These are phyloP conservation scores for Cariama cristata DNA, from an alignment of 2,113 vertebrate species.

Conservation along the genomic window DNA sequence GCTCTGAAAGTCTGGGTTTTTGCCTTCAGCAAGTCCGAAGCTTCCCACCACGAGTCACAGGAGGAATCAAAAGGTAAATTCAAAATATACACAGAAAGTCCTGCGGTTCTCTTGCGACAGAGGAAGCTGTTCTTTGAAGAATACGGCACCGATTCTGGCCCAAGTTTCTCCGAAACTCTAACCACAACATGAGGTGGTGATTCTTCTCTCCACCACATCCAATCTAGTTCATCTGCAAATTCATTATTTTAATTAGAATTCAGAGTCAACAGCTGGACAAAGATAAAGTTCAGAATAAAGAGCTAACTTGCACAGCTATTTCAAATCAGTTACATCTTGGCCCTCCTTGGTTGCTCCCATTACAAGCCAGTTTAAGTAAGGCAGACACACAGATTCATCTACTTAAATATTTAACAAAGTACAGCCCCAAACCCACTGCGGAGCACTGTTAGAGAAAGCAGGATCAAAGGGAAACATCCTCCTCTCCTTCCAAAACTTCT, in stretches of 20 bases:
- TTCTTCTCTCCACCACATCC: background rate
- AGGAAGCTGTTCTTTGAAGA: background rate
- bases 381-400: background rate
- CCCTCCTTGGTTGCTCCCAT: background rate
- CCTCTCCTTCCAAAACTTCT: background rate
- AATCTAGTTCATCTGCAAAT: background rate
- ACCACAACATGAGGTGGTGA: background rate
- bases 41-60: background rate
- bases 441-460: background rate
- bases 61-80: background rate
- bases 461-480: background rate
- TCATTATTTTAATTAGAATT: background rate
- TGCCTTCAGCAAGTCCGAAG: background rate
- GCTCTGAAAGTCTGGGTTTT: background rate
- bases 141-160: rapidly evolving
- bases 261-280: background rate
- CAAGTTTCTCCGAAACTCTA: background rate
- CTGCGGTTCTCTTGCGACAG: background rate
- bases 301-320: background rate
- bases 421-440: background rate
- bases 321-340: background rate
- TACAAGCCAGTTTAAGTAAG: background rate
- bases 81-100: background rate
- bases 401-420: background rate
- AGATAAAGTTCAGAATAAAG: background rate